Evolutionary conservation across 2,113 vertebrate genomes (phyloP).

Genomic region (Desmodus rotundus): DNA sequence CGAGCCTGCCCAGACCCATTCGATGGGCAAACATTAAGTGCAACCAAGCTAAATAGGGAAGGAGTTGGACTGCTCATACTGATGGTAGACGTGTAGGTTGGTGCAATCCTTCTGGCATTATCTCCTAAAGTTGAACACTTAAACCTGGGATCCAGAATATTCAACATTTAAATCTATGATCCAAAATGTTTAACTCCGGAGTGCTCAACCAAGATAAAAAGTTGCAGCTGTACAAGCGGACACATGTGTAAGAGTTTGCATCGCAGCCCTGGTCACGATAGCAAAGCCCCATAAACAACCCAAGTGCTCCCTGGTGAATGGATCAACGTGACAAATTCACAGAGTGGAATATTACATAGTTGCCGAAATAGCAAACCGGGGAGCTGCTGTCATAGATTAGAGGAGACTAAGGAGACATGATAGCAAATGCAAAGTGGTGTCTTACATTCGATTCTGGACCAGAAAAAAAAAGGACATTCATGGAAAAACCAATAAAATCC

Average conservation of each 20-base stretch:
- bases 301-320: too few species aligned
- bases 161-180: neutral
- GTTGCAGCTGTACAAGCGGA: neutral
- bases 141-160: neutral
- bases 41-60: neutral
- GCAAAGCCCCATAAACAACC: neutral
- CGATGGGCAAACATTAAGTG: neutral
- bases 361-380: neutral
- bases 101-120: neutral
- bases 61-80: too few species aligned
- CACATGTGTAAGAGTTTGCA: fast-evolving
- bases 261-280: neutral
- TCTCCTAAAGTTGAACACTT: neutral
- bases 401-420: neutral
- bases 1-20: neutral
- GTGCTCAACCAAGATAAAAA: neutral
- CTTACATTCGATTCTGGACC: neutral
- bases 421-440: neutral
- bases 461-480: neutral
- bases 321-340: neutral
- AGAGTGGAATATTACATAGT: neutral
- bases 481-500: neutral
- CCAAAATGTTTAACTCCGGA: neutral
- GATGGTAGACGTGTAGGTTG: neutral
- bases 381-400: neutral